Base-by-base conservation (phyloP, 53 echinoderm and acorn worm species). In the Holothuria leucospilota region DNA sequence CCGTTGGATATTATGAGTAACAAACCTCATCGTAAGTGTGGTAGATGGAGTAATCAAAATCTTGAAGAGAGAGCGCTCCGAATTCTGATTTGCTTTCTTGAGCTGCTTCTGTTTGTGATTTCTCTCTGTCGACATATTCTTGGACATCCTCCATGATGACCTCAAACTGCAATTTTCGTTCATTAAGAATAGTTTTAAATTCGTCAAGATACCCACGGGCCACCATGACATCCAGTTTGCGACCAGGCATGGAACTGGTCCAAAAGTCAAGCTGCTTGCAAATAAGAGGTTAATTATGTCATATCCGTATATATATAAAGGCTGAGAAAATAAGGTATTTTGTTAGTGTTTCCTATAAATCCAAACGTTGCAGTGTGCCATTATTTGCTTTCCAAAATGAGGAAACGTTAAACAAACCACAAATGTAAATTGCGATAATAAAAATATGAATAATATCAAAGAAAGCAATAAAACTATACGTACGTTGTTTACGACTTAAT, bases 1-100 rank as follows among this genome's bases (percentile, higher is more conserved):
- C 34, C 3, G 34, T 1, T 34, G 34, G 34, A 34, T 2, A 34
- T 34, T 34, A 1, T 34, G 34, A 25, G 2, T 8, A 30, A 70
- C 59, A 34, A 51, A 93, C 95, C 89, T 93, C 62, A 20, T 87
- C 91, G 53, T 89, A 89, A 5, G 93, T 91, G 63, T 95, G 91
- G 66, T 95, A 95, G 21, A 81, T 51, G 15, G 84, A 80, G 62
- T 93, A 96, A 61, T 85, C 82, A 59, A 96, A 93, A 56, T 87
- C 82, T 0, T 85, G 81, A 2, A 92, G 73, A 6, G 84, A 34
- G 60, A 62, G 29, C 0, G 51, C 58, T 8, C 87, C 89, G 56
- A 46, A 42, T 18, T 7, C 6, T 5, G 75, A 39, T 34, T 87
- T 49, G 18, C 38, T 85, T 28, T 61, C 71, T 11, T 51, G 81